phyloP scores from a whole-genome alignment of 2,113 vertebrate genomes.

The Corvus hawaiiensis region DNA sequence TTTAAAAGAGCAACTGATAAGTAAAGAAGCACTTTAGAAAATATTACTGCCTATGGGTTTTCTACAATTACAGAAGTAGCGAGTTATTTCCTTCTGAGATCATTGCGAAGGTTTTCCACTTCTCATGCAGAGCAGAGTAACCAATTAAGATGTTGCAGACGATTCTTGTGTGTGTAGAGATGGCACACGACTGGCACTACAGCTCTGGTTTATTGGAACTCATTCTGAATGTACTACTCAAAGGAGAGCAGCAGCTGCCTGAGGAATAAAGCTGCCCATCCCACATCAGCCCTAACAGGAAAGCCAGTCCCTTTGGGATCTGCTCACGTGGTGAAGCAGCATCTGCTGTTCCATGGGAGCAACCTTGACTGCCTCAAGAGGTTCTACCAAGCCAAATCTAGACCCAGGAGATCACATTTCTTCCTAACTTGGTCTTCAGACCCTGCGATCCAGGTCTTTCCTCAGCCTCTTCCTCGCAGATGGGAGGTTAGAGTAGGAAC shows the following conservation, averaged over 20 bases:
- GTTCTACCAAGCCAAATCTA: slow-evolving; percentile 13
- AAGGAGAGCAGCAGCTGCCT: neutral
- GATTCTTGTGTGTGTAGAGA: neutral
- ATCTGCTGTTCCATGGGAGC: neutral
- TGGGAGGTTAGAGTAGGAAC: neutral
- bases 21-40: slow-evolving; percentile 64
- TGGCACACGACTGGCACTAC: neutral
- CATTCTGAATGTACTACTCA: slow-evolving; percentile 40
- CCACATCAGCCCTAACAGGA: neutral
- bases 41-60: slow-evolving; percentile 37
- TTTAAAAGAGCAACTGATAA: neutral
- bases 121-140: neutral
- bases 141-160: neutral
- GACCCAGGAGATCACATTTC: neutral
- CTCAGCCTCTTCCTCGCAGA: neutral
- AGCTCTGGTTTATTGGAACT: neutral
- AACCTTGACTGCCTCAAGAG: neutral
- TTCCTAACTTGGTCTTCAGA: neutral
- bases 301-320: neutral
- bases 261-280: neutral
- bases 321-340: neutral
- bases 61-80: neutral
- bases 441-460: neutral
- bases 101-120: neutral
- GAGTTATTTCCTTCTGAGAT: neutral